Percentiles rank a stretch among this genome's conserved stretches.
Evolutionary conservation across 2,797 vertebrate genomes (phyloP).

Genomic region (Sebastolobus altivelis): DNA sequence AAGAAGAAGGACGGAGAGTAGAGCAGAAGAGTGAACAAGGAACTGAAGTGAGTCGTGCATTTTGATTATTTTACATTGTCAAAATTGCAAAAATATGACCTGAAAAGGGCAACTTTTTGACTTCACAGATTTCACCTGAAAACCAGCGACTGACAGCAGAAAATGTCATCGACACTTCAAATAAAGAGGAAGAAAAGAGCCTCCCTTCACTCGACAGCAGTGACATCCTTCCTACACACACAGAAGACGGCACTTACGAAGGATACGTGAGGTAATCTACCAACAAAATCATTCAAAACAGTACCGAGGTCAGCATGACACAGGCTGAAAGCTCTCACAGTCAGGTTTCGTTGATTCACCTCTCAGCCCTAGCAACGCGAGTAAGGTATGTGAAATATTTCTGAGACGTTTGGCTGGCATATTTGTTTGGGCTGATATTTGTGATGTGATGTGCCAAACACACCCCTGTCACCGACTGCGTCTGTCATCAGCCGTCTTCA

Average conservation of each 20-base stretch:
- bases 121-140: conserved; percentile 38
- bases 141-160: conserved; percentile 43
- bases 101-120: conserved; percentile 16
- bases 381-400: conserved; percentile 61
- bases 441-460: conserved; percentile 42
- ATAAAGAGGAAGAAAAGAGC: conserved; percentile 26
- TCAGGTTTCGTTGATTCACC: background rate
- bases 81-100: background rate
- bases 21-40: conserved; percentile 17
- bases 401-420: conserved; percentile 17
- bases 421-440: conserved; percentile 10
- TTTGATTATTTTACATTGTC: background rate
- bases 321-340: background rate
- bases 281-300: background rate
- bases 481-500: conserved; percentile 27
- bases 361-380: background rate
- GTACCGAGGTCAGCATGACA: background rate
- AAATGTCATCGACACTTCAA: conserved; percentile 19
- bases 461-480: conserved; percentile 29
- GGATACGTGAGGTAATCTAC: conserved; percentile 63
- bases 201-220: conserved; percentile 24
- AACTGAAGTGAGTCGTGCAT: conserved; percentile 55
- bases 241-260: conserved; percentile 24
- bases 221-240: conserved; percentile 24
- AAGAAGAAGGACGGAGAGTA: conserved; percentile 23